Evolutionary conservation across 2,797 vertebrate species (phyloP).

Genomic region (Amblyopsis hoosieri): DNA sequence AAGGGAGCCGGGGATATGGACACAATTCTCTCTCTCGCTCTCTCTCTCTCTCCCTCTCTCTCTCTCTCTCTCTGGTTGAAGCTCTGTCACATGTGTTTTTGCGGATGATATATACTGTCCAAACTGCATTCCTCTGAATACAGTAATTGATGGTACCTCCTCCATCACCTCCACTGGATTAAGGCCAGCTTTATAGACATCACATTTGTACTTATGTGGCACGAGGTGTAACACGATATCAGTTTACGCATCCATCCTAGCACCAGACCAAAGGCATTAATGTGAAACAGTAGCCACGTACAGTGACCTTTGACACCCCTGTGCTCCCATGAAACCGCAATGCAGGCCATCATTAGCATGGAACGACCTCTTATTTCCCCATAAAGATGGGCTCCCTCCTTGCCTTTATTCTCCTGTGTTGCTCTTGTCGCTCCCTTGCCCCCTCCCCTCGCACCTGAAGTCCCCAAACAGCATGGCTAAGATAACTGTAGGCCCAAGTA

Average conservation of each 20-base stretch:
- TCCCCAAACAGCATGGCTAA: slow-evolving; percentile 75
- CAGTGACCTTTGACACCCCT: slow-evolving; percentile 45
- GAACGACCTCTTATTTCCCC: slow-evolving; percentile 51
- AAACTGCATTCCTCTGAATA: slow-evolving; percentile 33
- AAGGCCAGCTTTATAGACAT: neutral
- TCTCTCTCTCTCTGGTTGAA: slow-evolving; percentile 1
- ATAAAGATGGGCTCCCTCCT: slow-evolving; percentile 59
- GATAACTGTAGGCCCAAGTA: slow-evolving; percentile 74
- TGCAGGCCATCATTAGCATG: slow-evolving; percentile 47
- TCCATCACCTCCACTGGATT: neutral
- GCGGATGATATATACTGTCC: slow-evolving; percentile 37
- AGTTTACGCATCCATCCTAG: slow-evolving; percentile 4
- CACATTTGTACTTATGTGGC: too few relatives aligned
- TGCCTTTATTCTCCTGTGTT: slow-evolving; percentile 27
- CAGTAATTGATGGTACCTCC: slow-evolving; percentile 10
- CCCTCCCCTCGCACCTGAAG: slow-evolving; percentile 33
- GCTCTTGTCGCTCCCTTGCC: neutral
- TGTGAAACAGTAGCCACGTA: slow-evolving; percentile 56
- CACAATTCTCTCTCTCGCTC: slow-evolving; percentile 57
- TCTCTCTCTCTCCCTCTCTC: slow-evolving; percentile 11
- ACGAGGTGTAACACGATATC: too few relatives aligned
- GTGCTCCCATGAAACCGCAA: slow-evolving; percentile 46
- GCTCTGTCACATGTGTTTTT: slow-evolving; percentile 36
- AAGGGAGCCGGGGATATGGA: slow-evolving; percentile 77
- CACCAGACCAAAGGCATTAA: slow-evolving; percentile 23